phyloP scores from a whole-genome alignment of 2,888 invertebrate species.

The Adelognathus sp. region DNA sequence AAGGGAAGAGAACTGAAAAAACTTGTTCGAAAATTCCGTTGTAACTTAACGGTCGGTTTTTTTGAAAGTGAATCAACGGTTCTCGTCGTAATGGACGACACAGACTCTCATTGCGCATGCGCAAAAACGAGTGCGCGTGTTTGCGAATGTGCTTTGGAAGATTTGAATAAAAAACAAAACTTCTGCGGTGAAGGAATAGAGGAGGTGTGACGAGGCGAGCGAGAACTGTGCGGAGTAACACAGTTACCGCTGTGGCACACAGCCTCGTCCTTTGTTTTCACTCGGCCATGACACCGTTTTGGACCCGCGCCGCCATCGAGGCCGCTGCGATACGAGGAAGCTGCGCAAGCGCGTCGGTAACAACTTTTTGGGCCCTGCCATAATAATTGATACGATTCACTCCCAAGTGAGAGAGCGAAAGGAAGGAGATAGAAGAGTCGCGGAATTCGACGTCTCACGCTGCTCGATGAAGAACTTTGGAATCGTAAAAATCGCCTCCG shows the following conservation, averaged over 20 bases:
- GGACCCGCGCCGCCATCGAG: constrained; percentile 19
- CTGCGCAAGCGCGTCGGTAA: constrained; percentile 6
- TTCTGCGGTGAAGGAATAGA: too few species aligned
- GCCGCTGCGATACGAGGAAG: constrained; percentile 15
- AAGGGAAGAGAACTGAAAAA: too few species aligned
- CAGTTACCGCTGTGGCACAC: background rate
- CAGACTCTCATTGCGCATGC: too few species aligned
- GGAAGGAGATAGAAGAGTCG: background rate
- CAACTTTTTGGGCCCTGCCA: background rate
- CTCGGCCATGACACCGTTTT: constrained; percentile 50
- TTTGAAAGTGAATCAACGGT: too few species aligned
- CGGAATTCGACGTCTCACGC: background rate
- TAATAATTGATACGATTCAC: background rate
- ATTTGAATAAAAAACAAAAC: too few species aligned
- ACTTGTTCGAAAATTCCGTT: too few species aligned
- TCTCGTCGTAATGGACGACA: too few species aligned
- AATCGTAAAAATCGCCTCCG: background rate
- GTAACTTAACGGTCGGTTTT: too few species aligned
- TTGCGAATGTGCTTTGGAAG: too few species aligned
- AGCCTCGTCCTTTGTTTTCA: constrained; percentile 51
- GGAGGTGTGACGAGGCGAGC: too few species aligned
- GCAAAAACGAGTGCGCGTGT: too few species aligned
- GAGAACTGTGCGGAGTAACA: background rate
- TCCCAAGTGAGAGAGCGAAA: background rate
- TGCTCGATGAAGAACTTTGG: background rate